Percentiles rank a stretch among this genome's conserved stretches.
These are phyloP conservation scores for Pollenia amentaria DNA, from an alignment of 2,888 invertebrate genomes.

Conservation along the genomic window DNA sequence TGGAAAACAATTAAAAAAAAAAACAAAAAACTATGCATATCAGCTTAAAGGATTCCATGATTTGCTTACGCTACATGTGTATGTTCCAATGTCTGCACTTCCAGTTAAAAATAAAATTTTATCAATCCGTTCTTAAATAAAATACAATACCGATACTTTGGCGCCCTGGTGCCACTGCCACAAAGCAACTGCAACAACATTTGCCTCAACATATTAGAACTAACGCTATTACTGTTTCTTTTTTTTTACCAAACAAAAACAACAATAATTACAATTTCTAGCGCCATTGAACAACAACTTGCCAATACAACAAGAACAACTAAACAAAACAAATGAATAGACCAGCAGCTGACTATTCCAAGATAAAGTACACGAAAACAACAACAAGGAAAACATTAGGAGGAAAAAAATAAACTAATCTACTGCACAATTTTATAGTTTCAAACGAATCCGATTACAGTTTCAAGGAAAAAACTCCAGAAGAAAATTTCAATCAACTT, in stretches of 20 bases:
- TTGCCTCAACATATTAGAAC: background rate
- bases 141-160: constrained; percentile 1
- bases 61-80: too few species aligned
- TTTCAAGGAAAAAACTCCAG: constrained; percentile 68
- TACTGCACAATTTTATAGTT: constrained; percentile 62
- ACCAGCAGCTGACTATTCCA: constrained; percentile 30
- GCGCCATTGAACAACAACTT: constrained; percentile 62
- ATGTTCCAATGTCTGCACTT: background rate
- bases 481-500: constrained; percentile 56
- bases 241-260: constrained; percentile 14
- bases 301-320: constrained; percentile 33
- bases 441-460: constrained; percentile 76
- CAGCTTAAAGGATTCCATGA: too few species aligned
- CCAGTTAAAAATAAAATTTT: background rate
- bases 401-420: constrained; percentile 27
- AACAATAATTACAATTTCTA: constrained; percentile 39
- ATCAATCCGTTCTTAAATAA: constrained; percentile 18
- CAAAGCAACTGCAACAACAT: background rate
- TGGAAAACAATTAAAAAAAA: too few species aligned
- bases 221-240: constrained; percentile 4
- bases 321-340: constrained; percentile 17
- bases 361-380: constrained; percentile 36
- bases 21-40: too few species aligned
- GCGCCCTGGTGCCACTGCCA: constrained; percentile 12
- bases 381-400: constrained; percentile 5